These are phyloP conservation scores for Amphipyra tragopoginis DNA, from an alignment of 2,888 invertebrate species.

Conservation along the genomic window DNA sequence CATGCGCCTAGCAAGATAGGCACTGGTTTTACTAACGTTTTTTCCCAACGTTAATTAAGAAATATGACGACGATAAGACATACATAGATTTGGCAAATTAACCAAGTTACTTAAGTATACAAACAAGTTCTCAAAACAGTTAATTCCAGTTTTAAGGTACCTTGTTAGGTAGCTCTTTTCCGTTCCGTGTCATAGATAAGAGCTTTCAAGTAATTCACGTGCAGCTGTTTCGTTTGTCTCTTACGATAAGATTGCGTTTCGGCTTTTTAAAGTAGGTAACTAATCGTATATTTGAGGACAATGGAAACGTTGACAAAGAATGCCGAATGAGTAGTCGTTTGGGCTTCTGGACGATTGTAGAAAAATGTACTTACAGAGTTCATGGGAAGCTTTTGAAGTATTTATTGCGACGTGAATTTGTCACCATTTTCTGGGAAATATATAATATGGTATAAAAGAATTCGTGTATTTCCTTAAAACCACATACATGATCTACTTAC, in stretches of 20 bases:
- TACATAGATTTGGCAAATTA: neutral
- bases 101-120: neutral
- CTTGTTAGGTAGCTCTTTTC: slow-evolving; percentile 38
- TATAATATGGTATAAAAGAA: too few relatives aligned
- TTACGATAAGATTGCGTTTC: slow-evolving; percentile 52
- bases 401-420: neutral
- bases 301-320: slow-evolving; percentile 42
- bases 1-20: slow-evolving; percentile 10
- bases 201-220: slow-evolving; percentile 47
- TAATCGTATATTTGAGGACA: slow-evolving; percentile 43
- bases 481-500: too few relatives aligned
- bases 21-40: neutral
- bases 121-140: slow-evolving; percentile 40
- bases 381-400: neutral
- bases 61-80: too few relatives aligned
- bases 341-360: neutral
- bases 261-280: slow-evolving; percentile 34
- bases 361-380: slow-evolving; percentile 1
- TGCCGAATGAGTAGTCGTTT: slow-evolving; percentile 9
- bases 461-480: too few relatives aligned
- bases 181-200: slow-evolving; percentile 50
- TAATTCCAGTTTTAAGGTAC: slow-evolving; percentile 21
- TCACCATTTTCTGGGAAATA: neutral
- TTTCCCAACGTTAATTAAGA: slow-evolving; percentile 16
- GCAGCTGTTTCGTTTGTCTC: slow-evolving; percentile 48